Base-by-base conservation (phyloP, 2,113 vertebrate species). In the Halichoerus grypus region DNA sequence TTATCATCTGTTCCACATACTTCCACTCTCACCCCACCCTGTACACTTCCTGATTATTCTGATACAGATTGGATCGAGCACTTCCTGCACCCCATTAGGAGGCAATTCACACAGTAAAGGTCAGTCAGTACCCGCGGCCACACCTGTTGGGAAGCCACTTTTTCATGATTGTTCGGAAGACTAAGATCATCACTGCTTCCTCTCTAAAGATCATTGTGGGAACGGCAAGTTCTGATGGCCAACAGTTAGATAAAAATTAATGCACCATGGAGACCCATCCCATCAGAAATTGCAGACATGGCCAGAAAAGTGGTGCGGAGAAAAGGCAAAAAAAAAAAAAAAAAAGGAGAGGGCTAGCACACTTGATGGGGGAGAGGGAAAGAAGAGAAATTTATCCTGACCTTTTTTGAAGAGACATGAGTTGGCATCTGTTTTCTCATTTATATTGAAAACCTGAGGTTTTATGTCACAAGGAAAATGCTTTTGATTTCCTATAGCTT, bases 391-490 rank as follows among this genome's bases (percentile, higher is more conserved):
- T 88, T 82, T 85, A 81, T 22, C 87, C 91, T 76, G 53, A 71
- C 14, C 94, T 63, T 94, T 95, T 96, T 91, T 71, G 82, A 90
- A 98, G 82, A 77, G 82, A 19, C 83, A 36, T 28, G 22, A 92
- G 65, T 88, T 96, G 94, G 88, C 83, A 82, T 97, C 90, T 96
- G 36, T 97, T 95, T 96, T 90, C 97, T 97, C 91, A 15, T 90
- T 94, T 95, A 76, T 94, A 81, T 10, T 95, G 61, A 81, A 81
- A 91, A 26, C 28, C 87, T 80, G 65, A 53, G 53, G 83, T 81
- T 92, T 96, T 81, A 82, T 85, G 81, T 92, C 96, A 96, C 59
- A 87, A 57, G 69, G 59, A 97, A 98, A 95, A 94, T 39, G 42
- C 22, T 76, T 94, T 85, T 97, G 86, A 96, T 94, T 95, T 95